These are phyloP conservation scores for Microtus montanus DNA, from an alignment of 2,113 vertebrate genomes.

Conservation along the genomic window DNA sequence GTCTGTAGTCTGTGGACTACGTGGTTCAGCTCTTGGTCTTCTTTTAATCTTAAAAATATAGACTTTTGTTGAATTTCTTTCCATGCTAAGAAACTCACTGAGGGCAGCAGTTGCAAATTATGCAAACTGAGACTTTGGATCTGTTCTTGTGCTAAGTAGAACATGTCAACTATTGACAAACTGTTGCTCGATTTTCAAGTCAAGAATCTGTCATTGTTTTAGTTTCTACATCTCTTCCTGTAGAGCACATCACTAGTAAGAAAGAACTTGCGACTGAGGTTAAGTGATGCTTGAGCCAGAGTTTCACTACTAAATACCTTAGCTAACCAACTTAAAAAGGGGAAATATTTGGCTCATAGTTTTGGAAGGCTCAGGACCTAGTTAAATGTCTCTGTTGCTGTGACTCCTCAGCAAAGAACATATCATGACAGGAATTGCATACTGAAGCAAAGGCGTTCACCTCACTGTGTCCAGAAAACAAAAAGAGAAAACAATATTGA, in stretches of 20 bases:
- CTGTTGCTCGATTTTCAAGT: conserved; percentile 3
- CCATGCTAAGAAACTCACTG: background rate
- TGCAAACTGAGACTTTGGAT: background rate
- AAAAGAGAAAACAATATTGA: background rate
- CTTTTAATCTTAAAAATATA: conserved; percentile 15
- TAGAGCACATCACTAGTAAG: background rate
- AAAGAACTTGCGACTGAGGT: background rate
- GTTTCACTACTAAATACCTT: background rate
- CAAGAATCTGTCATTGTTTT: background rate
- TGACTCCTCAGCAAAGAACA: background rate
- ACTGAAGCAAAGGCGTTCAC: background rate
- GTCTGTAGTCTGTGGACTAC: background rate
- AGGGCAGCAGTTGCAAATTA: background rate
- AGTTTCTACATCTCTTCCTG: background rate
- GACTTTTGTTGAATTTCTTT: background rate
- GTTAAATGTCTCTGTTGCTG: background rate
- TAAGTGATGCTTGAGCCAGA: background rate
- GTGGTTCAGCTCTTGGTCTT: background rate
- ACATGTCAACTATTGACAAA: background rate
- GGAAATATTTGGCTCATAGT: background rate
- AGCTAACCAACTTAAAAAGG: background rate
- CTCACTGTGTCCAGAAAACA: background rate
- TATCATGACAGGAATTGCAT: background rate
- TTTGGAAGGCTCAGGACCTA: background rate
- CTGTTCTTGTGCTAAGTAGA: conserved; percentile 33